Evolutionary conservation across 2,888 invertebrate genomes (phyloP), one percentile per base, ranked within the genome.

Genomic region (Elmis aenea): DNA sequence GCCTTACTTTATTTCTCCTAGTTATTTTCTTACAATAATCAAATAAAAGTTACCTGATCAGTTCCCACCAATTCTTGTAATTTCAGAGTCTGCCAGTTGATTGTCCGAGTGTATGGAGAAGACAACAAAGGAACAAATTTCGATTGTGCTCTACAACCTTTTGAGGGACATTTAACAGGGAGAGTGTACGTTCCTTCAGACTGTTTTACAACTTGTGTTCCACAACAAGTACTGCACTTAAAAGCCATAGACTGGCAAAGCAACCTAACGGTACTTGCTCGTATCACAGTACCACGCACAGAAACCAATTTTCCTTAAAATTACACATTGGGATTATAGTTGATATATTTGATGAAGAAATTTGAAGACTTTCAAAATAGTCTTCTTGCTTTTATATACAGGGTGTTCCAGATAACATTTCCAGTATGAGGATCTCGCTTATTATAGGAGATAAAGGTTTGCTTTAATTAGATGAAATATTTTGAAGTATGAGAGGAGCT

Each of bases 221-320:
- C 67, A 9, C 74, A 71, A 60, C 92, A 92, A 31, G 70, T 73
- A 3, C 69, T 69, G 61, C 92, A 92, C 45, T 76, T 70, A 69
- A 89, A 94, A 1, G 85, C 83, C 69, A 93, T 74, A 64, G 83
- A 82, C 4, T 78, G 78, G 49, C 85, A 82, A 12, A 83, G 69
- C 1, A 87, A 77, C 41, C 83, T 83, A 1, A 83, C 75, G 56
- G 80, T 79, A 9, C 87, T 81, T 2, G 88, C 85, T 61, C 85
- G 76, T 41, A 87, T 85, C 0, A 94, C 87, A 23, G 88, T 89
- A 0, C 94, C 94, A 58, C 83, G 79, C 2, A 93, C 76, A 13
- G 85, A 77, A 13, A 90, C 80, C 46, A 93, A 62, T 66, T 84
- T 84, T 3, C 81, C 84, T 81, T 37, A 22, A 66, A 60, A n/a